These are phyloP conservation scores for Conger conger DNA, from an alignment of 2,113 vertebrate species.

Conservation along the genomic window DNA sequence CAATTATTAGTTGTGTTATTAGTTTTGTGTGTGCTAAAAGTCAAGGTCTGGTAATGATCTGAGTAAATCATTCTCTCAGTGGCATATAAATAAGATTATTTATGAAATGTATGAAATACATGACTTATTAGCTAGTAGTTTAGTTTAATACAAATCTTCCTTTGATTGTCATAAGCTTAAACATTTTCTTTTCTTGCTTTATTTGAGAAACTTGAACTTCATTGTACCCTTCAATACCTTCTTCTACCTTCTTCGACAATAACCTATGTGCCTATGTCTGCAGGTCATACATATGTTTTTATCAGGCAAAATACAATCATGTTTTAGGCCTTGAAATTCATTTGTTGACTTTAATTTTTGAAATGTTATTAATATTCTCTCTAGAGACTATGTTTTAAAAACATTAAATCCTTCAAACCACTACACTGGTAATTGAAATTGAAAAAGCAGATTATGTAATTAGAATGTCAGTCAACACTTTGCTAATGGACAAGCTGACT, in stretches of 20 bases:
- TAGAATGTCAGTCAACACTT: constrained; percentile 1
- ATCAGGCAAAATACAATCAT: no score
- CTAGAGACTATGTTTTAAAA: neutral
- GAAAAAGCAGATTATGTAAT: neutral
- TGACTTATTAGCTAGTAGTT: neutral
- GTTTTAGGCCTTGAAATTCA: neutral
- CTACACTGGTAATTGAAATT: neutral
- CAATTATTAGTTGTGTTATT: no score
- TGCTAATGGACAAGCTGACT: neutral
- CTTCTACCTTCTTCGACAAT: neutral
- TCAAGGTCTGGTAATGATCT: no score
- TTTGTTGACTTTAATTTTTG: neutral
- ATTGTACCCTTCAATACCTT: neutral
- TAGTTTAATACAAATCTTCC: neutral
- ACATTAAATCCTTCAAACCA: neutral
- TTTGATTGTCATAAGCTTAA: neutral
- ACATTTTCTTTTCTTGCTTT: neutral
- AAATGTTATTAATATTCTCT: neutral
- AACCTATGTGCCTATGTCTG: neutral
- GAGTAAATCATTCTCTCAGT: no score
- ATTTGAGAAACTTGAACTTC: neutral
- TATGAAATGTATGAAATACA: no score
- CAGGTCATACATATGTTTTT: no score
- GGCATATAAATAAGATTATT: no score
- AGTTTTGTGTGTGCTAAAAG: no score